These are phyloP conservation scores for Cephus pygmeus DNA, from an alignment of 2,888 invertebrate species.

Conservation along the genomic window DNA sequence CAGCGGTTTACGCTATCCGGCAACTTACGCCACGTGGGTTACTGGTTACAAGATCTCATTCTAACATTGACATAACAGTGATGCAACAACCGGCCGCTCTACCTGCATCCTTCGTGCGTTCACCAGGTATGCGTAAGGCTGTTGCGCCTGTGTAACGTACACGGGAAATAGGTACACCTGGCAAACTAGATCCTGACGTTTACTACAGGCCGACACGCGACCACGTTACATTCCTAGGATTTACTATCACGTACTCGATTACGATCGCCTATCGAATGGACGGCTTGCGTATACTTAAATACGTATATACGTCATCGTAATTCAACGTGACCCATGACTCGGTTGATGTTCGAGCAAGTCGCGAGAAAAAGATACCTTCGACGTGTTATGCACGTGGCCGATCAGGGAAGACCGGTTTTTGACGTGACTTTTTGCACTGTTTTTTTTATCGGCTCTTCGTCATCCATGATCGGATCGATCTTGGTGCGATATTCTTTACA, in stretches of 20 bases:
- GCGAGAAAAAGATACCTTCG: constrained; percentile 10
- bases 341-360: neutral
- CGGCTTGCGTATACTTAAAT: neutral
- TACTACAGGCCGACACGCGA: neutral
- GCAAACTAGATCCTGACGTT: neutral
- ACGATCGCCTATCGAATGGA: neutral
- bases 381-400: constrained; percentile 13
- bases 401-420: constrained; percentile 41
- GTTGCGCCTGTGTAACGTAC: neutral
- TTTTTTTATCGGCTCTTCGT: constrained; percentile 20
- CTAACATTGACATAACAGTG: constrained; percentile 1
- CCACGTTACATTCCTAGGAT: neutral
- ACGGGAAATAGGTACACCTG: neutral
- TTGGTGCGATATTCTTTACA: neutral
- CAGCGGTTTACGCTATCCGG: neutral
- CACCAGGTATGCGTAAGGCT: neutral
- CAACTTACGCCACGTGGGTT: neutral
- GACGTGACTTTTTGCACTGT: constrained; percentile 26
- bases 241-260: neutral
- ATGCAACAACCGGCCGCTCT: neutral
- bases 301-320: constrained; percentile 11
- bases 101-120: neutral
- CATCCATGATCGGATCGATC: constrained; percentile 8
- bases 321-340: constrained; percentile 40
- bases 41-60: neutral